These are phyloP conservation scores for Penaeus indicus DNA, from an alignment of 1,140 invertebrate species.

Conservation along the genomic window DNA sequence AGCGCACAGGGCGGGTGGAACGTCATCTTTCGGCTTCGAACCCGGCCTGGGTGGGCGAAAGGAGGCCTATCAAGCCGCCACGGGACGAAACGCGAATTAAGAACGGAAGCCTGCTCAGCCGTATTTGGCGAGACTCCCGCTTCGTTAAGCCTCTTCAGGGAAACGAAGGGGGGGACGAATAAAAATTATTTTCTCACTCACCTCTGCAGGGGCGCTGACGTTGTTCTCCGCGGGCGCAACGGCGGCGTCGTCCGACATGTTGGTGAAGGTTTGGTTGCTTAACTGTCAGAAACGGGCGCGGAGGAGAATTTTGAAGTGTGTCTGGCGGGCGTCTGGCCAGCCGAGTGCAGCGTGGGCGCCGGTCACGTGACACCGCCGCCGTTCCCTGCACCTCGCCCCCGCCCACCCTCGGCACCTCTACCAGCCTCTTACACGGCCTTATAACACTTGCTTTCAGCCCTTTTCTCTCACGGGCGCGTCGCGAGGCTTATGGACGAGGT, in stretches of 20 bases:
- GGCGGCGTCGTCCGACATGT: slow-evolving; percentile 60
- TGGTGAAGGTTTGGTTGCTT: slow-evolving; percentile 53
- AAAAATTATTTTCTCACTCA: slow-evolving; percentile 59
- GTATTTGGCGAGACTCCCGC: slow-evolving; percentile 55
- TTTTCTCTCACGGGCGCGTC: neutral
- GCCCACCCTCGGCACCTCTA: slow-evolving; percentile 32
- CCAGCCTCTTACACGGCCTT: neutral
- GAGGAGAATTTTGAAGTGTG: slow-evolving; percentile 63
- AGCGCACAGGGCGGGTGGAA: neutral
- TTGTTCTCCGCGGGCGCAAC: slow-evolving; percentile 53
- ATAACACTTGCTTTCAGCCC: neutral
- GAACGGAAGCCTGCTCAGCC: slow-evolving; percentile 41
- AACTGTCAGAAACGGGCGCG: slow-evolving; percentile 48
- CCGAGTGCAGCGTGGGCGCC: slow-evolving; percentile 52
- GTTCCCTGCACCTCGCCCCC: slow-evolving; percentile 54
- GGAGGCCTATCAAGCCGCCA: slow-evolving; percentile 23
- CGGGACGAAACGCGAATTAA: slow-evolving; percentile 47
- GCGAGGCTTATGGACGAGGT: no score
- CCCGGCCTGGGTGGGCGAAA: neutral
- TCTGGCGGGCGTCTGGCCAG: slow-evolving; percentile 43
- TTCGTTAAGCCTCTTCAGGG: slow-evolving; percentile 44
- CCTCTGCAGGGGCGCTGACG: slow-evolving; percentile 39
- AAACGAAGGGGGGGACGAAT: slow-evolving; percentile 40
- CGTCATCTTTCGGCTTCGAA: slow-evolving; percentile 28
- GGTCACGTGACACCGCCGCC: slow-evolving; percentile 61